Conservation (phyloP, 2,113 vertebrate species). For the Pionites leucogaster region DNA sequence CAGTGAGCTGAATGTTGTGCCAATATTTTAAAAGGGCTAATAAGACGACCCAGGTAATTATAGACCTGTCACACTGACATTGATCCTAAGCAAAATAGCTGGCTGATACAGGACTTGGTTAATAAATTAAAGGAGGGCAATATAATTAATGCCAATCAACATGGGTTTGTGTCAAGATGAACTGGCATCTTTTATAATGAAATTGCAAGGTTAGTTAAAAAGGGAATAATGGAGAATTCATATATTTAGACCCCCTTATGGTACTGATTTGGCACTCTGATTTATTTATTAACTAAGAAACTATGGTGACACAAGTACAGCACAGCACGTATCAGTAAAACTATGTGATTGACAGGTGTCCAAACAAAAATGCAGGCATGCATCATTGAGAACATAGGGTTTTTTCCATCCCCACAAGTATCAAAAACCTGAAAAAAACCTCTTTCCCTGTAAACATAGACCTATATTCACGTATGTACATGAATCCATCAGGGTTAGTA, state of each 20-base stretch:
- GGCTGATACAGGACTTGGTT: background rate
- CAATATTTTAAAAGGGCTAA: slow-evolving; percentile 4
- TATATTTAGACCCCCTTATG: background rate
- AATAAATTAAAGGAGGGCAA: slow-evolving; percentile 5
- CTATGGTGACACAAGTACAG: background rate
- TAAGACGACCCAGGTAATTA: background rate
- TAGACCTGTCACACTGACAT: background rate
- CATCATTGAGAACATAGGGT: accelerated
- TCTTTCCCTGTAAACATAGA: background rate
- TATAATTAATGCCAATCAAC: background rate
- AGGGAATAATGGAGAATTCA: background rate
- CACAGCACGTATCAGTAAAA: background rate
- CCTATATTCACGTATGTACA: background rate
- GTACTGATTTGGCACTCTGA: background rate
- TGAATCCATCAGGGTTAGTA: background rate
- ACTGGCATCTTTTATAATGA: background rate
- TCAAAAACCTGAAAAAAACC: background rate
- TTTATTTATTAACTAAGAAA: background rate
- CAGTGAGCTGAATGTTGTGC: background rate
- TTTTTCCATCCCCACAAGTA: background rate
- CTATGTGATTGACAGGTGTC: background rate
- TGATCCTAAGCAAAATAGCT: slow-evolving; percentile 10
- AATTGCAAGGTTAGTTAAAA: background rate
- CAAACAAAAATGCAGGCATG: background rate
- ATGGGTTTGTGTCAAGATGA: background rate